Conservation (phyloP, 2,113 vertebrate species). For the Chloropsis hardwickii region DNA sequence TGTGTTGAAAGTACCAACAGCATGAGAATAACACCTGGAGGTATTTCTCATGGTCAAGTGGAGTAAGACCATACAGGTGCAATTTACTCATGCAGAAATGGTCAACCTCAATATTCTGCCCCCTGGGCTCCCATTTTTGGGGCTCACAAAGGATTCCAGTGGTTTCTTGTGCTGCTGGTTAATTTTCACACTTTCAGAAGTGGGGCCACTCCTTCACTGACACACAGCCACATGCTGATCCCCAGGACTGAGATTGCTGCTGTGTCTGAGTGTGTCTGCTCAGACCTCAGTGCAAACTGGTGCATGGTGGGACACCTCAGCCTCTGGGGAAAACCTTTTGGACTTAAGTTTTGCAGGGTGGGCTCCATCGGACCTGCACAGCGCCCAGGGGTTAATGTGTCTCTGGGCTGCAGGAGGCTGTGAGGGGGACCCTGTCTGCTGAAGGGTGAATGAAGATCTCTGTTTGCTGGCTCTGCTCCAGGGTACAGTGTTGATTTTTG, state of each 20-base stretch:
- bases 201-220: not conserved
- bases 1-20: not conserved
- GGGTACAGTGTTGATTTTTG: not conserved
- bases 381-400: rapidly evolving
- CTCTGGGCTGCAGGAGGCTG: not conserved
- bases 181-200: not conserved
- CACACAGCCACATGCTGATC: not conserved
- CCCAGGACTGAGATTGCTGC: not conserved
- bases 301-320: not conserved
- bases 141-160: slow-evolving; percentile 15
- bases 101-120: not conserved
- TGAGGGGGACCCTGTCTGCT: not conserved
- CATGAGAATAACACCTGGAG: slow-evolving; percentile 28
- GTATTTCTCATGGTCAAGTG: slow-evolving; percentile 46
- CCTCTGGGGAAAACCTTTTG: not conserved
- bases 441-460: not conserved
- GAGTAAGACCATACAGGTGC: not conserved
- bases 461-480: not conserved
- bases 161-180: not conserved
- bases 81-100: not conserved
- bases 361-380: rapidly evolving
- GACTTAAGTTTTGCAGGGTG: not conserved
- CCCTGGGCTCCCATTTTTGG: not conserved
- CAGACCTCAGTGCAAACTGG: rapidly evolving
- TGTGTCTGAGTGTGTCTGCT: not conserved